Evolutionary conservation across 2,797 vertebrate species (phyloP), one percentile per base, ranked within the genome.

Genomic region (Leptatherina wallacei): DNA sequence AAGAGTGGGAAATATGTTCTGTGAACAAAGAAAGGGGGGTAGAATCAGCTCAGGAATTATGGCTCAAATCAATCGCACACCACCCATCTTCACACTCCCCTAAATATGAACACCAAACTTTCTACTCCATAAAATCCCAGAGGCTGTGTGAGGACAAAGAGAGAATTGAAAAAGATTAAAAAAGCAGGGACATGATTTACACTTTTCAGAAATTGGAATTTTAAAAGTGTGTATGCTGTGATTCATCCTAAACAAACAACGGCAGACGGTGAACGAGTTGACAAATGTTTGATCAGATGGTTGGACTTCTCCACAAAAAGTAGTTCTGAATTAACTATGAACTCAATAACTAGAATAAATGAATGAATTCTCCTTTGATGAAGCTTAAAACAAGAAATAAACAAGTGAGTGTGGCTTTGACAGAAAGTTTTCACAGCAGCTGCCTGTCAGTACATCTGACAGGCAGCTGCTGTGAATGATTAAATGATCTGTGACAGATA

Each of bases 391-490:
- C 20, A 49, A 29, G 11, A 27, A 27, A 27, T 2, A 18, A 29
- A 40, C 27, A 29, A 30, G 24, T 18, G 13, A 18, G n/a, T 14
- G 24, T 24, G 14, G 2, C 22, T 61, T 27, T 78, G 65, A 85
- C 72, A 38, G 8, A 27, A 40, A 47, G 44, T 67, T 76, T 87
- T 85, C 51, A 24, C 67, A 75, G 60, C 38, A 62, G 70, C 75
- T 67, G 79, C 61, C 62, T 61, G 47, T 84, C 74, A 61, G 1
- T 47, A 55, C 55, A 69, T 81, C 59, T 70, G 57, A 79, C 83
- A 71, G 61, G 30, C 30, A 32, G 30, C 30, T 32, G 30, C 30
- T 32, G 30, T 6, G 30, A 32, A 32, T 49, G 47, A 33, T 33
- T 20, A 49, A 29, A 33, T 11, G 44, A 22, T 49, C 29, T 22